Conservation (phyloP, 2,797 vertebrate species). For the Allobates femoralis region DNA sequence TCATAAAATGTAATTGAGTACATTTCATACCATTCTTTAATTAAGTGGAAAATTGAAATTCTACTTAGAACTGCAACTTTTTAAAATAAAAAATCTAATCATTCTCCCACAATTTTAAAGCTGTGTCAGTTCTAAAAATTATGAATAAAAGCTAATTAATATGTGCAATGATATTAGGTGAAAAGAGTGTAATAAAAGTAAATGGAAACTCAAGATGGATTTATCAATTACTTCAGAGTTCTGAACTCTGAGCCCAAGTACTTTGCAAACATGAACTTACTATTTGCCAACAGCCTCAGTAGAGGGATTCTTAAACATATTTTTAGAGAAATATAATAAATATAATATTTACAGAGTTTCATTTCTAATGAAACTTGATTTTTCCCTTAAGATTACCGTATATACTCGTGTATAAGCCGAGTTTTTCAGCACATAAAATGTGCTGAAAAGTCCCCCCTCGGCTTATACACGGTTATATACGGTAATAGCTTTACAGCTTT, state of each 20-base stretch:
- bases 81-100: constrained; percentile 67
- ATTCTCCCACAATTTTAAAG: constrained; percentile 47
- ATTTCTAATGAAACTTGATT: too few relatives aligned
- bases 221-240: constrained; percentile 27
- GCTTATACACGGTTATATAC: too few relatives aligned
- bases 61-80: constrained; percentile 60
- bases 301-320: not conserved
- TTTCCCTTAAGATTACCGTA: too few relatives aligned
- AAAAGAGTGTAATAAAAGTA: constrained; percentile 42
- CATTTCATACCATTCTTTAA: constrained; percentile 67
- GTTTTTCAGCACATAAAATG: too few relatives aligned
- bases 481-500: too few relatives aligned
- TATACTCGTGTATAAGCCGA: too few relatives aligned
- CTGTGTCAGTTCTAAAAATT: constrained; percentile 52
- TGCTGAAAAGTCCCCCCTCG: too few relatives aligned
- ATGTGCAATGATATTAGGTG: constrained; percentile 32
- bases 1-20: constrained; percentile 70
- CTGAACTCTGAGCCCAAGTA: not conserved
- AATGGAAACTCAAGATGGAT: constrained; percentile 36
- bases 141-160: constrained; percentile 56
- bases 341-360: not conserved
- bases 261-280: not conserved
- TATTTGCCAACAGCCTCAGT: not conserved
- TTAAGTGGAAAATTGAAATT: constrained; percentile 70
- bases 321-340: not conserved